Evolutionary conservation across 2,113 vertebrate genomes (phyloP).

Genomic region (Hypomesus transpacificus): DNA sequence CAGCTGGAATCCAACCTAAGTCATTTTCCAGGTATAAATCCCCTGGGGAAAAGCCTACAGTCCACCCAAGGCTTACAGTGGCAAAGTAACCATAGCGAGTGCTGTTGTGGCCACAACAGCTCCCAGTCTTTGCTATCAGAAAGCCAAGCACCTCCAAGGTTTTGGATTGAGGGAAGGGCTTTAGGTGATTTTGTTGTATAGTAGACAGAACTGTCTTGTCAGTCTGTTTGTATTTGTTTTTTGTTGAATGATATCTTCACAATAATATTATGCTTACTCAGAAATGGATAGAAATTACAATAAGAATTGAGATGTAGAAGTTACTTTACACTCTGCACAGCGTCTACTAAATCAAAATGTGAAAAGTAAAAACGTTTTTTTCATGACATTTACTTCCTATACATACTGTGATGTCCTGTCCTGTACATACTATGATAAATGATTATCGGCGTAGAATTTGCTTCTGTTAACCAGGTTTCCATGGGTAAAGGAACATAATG

Average conservation of each 20-base stretch:
- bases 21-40: conserved; percentile 49
- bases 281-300: no score
- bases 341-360: no score
- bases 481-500: conserved; percentile 30
- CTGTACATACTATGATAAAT: conserved; percentile 8
- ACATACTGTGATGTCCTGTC: conserved; percentile 4
- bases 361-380: neutral
- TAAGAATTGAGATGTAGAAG: no score
- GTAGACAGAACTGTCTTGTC: neutral
- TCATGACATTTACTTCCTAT: neutral
- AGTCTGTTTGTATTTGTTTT: neutral
- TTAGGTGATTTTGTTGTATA: neutral
- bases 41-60: conserved; percentile 56
- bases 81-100: conserved; percentile 61
- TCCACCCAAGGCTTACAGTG: conserved; percentile 59
- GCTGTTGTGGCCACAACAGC: conserved; percentile 54
- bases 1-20: conserved; percentile 36
- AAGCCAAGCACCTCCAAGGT: conserved; percentile 57
- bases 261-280: no score
- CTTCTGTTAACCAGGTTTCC: conserved; percentile 34
- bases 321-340: no score
- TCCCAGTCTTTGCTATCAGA: conserved; percentile 52
- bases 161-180: conserved; percentile 39
- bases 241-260: no score
- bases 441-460: conserved; percentile 34